Evolutionary conservation across 2,113 vertebrate species (phyloP), one percentile per base, ranked within the genome.

Genomic region (Glareola pratincola): DNA sequence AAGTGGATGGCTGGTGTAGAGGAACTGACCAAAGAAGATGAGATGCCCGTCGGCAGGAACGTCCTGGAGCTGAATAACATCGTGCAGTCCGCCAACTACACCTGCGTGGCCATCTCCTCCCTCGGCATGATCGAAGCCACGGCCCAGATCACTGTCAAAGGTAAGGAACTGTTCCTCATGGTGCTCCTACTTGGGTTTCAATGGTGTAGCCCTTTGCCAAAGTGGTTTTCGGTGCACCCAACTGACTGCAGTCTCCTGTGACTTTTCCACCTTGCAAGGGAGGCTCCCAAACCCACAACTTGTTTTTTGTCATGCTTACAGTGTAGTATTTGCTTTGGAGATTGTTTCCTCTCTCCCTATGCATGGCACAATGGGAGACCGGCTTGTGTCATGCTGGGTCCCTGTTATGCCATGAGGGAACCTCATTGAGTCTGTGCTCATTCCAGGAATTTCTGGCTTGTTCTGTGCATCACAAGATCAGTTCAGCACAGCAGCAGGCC

Each of bases 71-170:
- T 99, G 77, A 99, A 97, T 95, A 99, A 99, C 92, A 99, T 99
- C 63, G 48, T 98, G 14, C 99, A 99, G 23, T 99, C 99, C 0
- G 98, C 98, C 96, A 99, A 99, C 97, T 99, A 99, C 95, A 99
- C 99, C 92, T 99, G 99, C 2, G 99, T 99, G 97, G 99, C 99
- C 90, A 99, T 99, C 85, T 99, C 99, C 36, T 99, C 99, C 0
- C 97, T 99, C 10, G 99, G 99, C 63, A 98, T 99, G 98, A 99
- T 99, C 1, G 99, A 99, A 93, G 99, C 99, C 85, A 99, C 98
- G 0, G 99, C 99, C 51, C 99, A 99, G 96, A 99, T 99, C 96
- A 99, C 98, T 18, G 99, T 99, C 87, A 99, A 99, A 99, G 99
- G 99, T 97, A 96, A 96, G 83, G 11, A 66, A 14, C 69, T 76